These are phyloP conservation scores for Eueremaeus valkanovi DNA, from an alignment of 2,888 invertebrate species.

Conservation along the genomic window DNA sequence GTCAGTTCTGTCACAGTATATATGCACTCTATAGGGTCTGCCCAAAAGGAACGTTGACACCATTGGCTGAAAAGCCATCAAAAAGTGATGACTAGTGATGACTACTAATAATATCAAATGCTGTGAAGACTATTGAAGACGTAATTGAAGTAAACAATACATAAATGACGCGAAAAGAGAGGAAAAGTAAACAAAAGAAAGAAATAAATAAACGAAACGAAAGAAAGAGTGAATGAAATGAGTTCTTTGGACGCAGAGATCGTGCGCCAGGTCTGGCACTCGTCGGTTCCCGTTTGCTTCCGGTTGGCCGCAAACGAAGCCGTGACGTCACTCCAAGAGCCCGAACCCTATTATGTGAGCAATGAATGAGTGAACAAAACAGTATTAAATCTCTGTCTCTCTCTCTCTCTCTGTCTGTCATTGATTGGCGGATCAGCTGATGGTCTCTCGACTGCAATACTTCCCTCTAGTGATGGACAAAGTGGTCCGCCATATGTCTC, in stretches of 20 bases:
- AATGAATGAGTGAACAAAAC: neutral
- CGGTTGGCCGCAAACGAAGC: constrained; percentile 80
- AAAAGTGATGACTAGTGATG: too few relatives aligned
- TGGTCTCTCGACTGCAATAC: constrained; percentile 89
- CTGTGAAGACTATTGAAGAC: too few relatives aligned
- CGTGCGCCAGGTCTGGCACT: constrained; percentile 90
- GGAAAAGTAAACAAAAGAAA: constrained; percentile 29
- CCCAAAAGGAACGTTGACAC: too few relatives aligned
- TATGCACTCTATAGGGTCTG: too few relatives aligned
- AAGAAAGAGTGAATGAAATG: too few relatives aligned
- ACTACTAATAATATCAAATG: too few relatives aligned
- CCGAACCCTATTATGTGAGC: constrained; percentile 70
- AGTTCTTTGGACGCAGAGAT: constrained; percentile 93
- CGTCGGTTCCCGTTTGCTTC: constrained; percentile 89
- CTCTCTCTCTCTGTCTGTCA: constrained; percentile 54
- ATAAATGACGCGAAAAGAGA: neutral
- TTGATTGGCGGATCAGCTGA: too few relatives aligned
- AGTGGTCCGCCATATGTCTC: too few relatives aligned
- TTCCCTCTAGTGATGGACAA: constrained; percentile 93
- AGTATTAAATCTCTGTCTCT: neutral
- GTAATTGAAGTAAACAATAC: too few relatives aligned
- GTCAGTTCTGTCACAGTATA: too few relatives aligned
- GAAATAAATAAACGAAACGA: too few relatives aligned
- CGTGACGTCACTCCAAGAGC: constrained; percentile 79
- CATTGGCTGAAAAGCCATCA: too few relatives aligned